Base-by-base conservation (phyloP, 2,113 vertebrate genomes). In the Hiodon alosoides region DNA sequence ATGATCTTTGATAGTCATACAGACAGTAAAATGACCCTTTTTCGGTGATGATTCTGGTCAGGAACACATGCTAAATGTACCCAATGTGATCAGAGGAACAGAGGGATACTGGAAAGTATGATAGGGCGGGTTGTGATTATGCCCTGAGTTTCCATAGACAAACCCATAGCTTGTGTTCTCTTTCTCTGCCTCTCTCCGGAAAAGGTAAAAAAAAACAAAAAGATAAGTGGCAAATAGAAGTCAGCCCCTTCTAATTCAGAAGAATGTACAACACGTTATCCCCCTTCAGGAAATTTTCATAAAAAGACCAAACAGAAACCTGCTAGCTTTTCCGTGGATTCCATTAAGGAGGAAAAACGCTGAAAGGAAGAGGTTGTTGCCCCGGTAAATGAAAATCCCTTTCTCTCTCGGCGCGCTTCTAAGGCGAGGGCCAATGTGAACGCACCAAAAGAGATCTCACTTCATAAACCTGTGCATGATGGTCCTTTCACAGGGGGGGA, bases 391-490 rank as follows among this genome's bases (percentile, higher is more conserved):
- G 79, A 77, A 55, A 68, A 61, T 72, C 50, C 53, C 57, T 50
- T 31, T 48, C 72, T 70, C 14, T 80, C 83, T 86, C 77, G 85
- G 71, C 64, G 73, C 79, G 79, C 80, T 81, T 74, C 59, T 71
- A 60, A 59, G 58, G 31, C 72, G 70, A 86, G 82, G 73, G 79
- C 88, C 85, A 86, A 85, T 88, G 77, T 87, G 85, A 89, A 86
- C 87, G 82, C 81, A 83, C 79, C 81, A 68, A 31, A 17, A 89
- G 82, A 89, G 83, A 87, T 90, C 89, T 92, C 87, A 86, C 86
- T 92, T 87, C 86, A 90, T 87, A 93, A 92, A 92, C 90, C 92
- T 91, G 93, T 89, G 88, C 89, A 90, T 90, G 90, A 91, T 89
- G 91, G 90, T 90, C 89, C 89, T 90, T 94, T 93, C 81, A 93